Evolutionary conservation across 2,797 vertebrate genomes (phyloP).

Genomic region (Strix occidentalis): DNA sequence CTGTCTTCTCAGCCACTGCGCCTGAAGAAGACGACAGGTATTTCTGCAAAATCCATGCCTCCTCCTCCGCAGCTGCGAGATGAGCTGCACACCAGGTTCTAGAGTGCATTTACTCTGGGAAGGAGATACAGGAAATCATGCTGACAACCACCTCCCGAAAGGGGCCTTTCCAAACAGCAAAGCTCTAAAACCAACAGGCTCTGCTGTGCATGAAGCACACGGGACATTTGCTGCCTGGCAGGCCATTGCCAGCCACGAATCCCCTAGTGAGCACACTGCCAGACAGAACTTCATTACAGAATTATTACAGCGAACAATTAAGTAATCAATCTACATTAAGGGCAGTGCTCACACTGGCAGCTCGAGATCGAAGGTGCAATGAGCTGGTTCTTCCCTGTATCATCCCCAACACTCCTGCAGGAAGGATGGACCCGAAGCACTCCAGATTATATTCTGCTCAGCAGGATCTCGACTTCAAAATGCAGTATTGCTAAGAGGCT

Average conservation of each 20-base stretch:
- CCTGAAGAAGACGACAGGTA: not conserved
- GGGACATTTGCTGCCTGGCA: not conserved
- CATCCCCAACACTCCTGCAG: not conserved
- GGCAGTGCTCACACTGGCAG: not conserved
- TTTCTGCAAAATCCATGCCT: not conserved
- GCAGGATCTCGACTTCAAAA: not conserved
- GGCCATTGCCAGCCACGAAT: not conserved
- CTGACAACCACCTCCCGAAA: not conserved
- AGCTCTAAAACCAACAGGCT: not conserved
- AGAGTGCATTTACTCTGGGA: not conserved
- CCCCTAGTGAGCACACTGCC: not conserved
- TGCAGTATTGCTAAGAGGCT: not conserved
- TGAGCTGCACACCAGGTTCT: not conserved
- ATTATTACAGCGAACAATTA: not conserved
- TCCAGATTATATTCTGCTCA: not conserved
- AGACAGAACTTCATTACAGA: not conserved
- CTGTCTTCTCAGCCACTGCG: not conserved
- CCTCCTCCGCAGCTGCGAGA: fast-evolving
- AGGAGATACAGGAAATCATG: not conserved
- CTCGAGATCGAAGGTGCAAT: fast-evolving
- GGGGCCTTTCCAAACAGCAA: not conserved
- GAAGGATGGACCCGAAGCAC: not conserved
- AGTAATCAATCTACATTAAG: not conserved
- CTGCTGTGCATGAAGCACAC: not conserved
- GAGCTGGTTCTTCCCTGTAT: not conserved